Percentiles rank a stretch among this genome's conserved stretches.
These are phyloP conservation scores for Acanthoscelides obtectus DNA, from an alignment of 2,888 invertebrate species.

Conservation along the genomic window DNA sequence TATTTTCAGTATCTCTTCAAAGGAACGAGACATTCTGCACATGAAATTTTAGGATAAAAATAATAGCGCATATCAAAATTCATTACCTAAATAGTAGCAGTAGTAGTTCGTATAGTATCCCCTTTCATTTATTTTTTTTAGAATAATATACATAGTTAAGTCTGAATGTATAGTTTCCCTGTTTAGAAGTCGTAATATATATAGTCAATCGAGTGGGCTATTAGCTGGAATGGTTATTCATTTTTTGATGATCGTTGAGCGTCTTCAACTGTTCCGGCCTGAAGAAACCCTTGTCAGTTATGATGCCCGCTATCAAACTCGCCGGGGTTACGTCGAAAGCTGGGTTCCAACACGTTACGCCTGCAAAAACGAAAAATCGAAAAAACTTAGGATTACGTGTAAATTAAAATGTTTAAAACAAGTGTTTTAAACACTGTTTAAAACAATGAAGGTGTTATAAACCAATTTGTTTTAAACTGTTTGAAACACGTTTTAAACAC, in stretches of 20 bases:
- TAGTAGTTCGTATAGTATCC: neutral
- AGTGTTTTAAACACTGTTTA: too few species aligned
- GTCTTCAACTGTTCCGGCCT: constrained; percentile 52
- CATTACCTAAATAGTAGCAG: too few species aligned
- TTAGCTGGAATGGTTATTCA: neutral
- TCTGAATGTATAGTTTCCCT: neutral
- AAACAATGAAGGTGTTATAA: too few species aligned
- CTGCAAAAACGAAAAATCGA: constrained; percentile 45
- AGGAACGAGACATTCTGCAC: too few species aligned
- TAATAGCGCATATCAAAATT: neutral
- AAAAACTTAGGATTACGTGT: too few species aligned
- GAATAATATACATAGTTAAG: neutral
- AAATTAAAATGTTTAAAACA: constrained; percentile 12
- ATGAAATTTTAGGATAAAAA: too few species aligned
- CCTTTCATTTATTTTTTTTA: too few species aligned
- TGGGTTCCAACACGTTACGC: constrained; percentile 95
- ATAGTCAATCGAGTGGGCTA: neutral
- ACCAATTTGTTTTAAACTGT: too few species aligned
- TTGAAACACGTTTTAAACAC: too few species aligned
- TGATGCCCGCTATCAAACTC: constrained; percentile 83
- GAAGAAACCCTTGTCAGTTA: constrained; percentile 90
- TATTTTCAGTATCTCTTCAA: too few species aligned
- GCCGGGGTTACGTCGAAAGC: constrained; percentile 98
- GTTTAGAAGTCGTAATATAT: neutral
- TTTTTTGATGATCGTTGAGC: neutral